Conservation (phyloP, 2,888 invertebrate species). For the Gerris lacustris region DNA sequence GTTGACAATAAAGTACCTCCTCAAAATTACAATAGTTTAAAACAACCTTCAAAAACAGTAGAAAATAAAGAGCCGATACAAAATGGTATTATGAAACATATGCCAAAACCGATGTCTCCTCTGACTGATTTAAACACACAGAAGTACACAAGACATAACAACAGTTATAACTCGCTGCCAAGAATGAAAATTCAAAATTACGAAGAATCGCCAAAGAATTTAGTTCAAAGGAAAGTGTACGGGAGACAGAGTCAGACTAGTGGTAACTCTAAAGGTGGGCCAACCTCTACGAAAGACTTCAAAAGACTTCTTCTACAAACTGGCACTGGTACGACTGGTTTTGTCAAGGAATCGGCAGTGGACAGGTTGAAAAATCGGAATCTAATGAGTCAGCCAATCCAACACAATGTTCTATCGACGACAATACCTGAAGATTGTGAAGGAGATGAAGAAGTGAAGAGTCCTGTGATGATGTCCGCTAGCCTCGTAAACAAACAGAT, state of each 20-base stretch:
- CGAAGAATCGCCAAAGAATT: conserved; percentile 24
- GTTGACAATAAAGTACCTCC: conserved; percentile 3
- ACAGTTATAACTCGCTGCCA: conserved; percentile 24
- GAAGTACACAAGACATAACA: conserved; percentile 19
- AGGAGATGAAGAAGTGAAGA: conserved; percentile 44
- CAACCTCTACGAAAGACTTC: conserved; percentile 72
- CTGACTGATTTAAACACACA: conserved; percentile 21
- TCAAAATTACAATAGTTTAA: background rate
- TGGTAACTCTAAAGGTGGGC: conserved; percentile 38
- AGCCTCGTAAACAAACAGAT: conserved; percentile 25
- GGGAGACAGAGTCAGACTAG: conserved; percentile 22
- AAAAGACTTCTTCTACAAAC: conserved; percentile 67
- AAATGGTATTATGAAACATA: conserved; percentile 12
- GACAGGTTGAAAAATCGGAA: conserved; percentile 39
- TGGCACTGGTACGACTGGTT: conserved; percentile 50
- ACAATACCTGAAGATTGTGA: conserved; percentile 73
- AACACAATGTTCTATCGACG: conserved; percentile 72
- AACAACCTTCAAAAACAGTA: background rate
- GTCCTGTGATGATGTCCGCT: conserved; percentile 21
- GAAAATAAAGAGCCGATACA: background rate
- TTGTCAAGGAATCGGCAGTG: conserved; percentile 58
- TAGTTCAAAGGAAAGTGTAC: conserved; percentile 19
- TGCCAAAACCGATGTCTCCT: conserved; percentile 25
- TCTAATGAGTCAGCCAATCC: conserved; percentile 19
- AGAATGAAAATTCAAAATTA: conserved; percentile 23